Base-by-base conservation (phyloP, 2,888 invertebrate species). In the Morpho deidamia region DNA sequence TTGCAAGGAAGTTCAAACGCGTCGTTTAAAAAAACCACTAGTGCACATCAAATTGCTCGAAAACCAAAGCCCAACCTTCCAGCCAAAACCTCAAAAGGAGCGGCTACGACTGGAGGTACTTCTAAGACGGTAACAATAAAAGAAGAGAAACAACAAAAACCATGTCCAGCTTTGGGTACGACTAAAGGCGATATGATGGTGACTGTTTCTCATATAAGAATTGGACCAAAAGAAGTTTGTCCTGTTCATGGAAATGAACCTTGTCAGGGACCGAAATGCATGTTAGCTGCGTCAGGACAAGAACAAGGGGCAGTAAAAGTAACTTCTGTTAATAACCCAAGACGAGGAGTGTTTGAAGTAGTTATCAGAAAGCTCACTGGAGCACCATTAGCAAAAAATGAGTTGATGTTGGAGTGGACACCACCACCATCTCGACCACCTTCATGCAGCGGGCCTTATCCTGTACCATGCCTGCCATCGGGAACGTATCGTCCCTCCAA, bases 331-430 rank as follows among this genome's bases (percentile, higher is more conserved):
- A 72, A 69, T 38, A 89, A 89, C 69, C 79, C 86, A 5, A 76
- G 88, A 10, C 74, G 84, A 46, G 88, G 88, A 12, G 88, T 89
- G 23, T 89, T 88, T 60, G 88, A 89, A 68, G 60, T 89, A 51
- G 83, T 86, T 2, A 74, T 89, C 56, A 78, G 87, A 40, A 78
- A 72, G 68, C 68, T 87, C 54, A 81, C 68, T 12, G 87, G 86
- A 32, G 83, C 85, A 33, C 84, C 86, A 10, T 67, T 88, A 11
- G 88, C 88, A 8, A 85, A 67, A 59, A 87, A 87, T 60, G 88
- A 89, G 62, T 62, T 89, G 39, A 84, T 88, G 81, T 64, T 89
- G 40, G 88, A 89, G 67, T 89, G 88, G 88, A 83, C 82, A 7
- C 88, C 87, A 1, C 88, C 88, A 2, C 78, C 81, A 7, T 62